Percentiles rank a stretch among this genome's conserved stretches.
phyloP scores from a whole-genome alignment of 2,113 vertebrate genomes.

The Rafetus swinhoei region DNA sequence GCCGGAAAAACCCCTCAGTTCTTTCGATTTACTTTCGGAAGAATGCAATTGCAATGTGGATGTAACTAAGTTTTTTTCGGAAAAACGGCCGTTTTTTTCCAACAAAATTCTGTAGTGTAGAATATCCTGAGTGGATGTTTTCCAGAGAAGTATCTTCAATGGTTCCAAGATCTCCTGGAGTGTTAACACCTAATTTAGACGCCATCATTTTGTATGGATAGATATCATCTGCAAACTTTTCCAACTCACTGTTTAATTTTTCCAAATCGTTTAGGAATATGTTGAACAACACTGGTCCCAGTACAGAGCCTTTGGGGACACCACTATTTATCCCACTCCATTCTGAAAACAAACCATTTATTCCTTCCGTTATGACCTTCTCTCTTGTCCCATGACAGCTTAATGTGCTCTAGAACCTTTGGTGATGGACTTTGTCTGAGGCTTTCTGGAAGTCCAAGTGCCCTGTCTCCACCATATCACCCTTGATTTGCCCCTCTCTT shows the following conservation, averaged over 20 bases:
- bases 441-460: not conserved
- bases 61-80: too few species aligned
- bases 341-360: not conserved
- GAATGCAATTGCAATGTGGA: too few species aligned
- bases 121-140: not conserved
- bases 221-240: not conserved
- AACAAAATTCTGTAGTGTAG: too few species aligned
- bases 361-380: not conserved
- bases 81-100: too few species aligned
- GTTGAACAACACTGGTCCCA: not conserved
- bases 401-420: not conserved
- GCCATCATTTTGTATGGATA: not conserved
- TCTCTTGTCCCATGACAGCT: not conserved
- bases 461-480: not conserved
- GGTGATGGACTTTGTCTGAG: not conserved
- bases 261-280: not conserved
- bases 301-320: not conserved
- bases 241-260: not conserved
- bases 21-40: too few species aligned
- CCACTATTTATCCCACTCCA: not conserved
- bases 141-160: not conserved
- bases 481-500: not conserved
- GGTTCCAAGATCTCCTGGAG: not conserved
- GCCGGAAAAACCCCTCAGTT: too few species aligned
- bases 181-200: not conserved